Percentiles rank a stretch among this genome's conserved stretches.
These are phyloP conservation scores for Drosophila putrida DNA, from an alignment of 2,888 invertebrate species.

Conservation along the genomic window DNA sequence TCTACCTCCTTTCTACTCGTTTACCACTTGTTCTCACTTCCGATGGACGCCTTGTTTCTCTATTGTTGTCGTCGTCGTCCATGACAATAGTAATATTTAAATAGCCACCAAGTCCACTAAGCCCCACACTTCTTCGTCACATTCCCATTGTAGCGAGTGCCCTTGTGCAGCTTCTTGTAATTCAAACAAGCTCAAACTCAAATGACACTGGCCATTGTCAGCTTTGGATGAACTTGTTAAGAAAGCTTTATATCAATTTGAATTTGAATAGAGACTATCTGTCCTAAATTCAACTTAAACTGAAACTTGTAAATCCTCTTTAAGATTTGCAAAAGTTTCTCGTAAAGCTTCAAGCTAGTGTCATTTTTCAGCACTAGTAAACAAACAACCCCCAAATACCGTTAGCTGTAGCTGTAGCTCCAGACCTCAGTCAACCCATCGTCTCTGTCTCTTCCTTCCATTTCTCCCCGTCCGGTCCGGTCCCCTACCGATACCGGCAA, in stretches of 20 bases:
- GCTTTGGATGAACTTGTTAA: not conserved
- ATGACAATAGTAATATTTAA: conserved; percentile 74
- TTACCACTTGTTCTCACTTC: conserved; percentile 10
- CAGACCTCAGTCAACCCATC: conserved; percentile 20
- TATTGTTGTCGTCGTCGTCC: conserved; percentile 66
- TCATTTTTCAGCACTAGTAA: conserved; percentile 19
- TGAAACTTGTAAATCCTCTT: conserved; percentile 6
- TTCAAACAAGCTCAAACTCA: conserved; percentile 1
- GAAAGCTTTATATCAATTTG: not conserved
- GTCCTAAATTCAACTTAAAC: not conserved
- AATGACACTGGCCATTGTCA: conserved; percentile 8
- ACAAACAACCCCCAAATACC: conserved; percentile 53
- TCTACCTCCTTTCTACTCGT: not conserved
- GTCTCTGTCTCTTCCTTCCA: not conserved
- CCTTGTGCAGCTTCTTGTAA: conserved; percentile 60
- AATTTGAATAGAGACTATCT: no score
- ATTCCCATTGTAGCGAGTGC: conserved; percentile 8
- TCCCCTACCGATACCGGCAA: not conserved
- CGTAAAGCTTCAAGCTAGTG: conserved; percentile 24
- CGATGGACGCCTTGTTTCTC: conserved; percentile 6
- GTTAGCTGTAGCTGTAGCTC: conserved; percentile 5
- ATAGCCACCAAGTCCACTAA: conserved; percentile 46
- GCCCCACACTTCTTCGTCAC: not conserved
- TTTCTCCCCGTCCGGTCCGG: conserved; percentile 1
- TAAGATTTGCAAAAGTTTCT: not conserved